phyloP scores from a whole-genome alignment of 1,140 invertebrate species.

The Dryas iulia region DNA sequence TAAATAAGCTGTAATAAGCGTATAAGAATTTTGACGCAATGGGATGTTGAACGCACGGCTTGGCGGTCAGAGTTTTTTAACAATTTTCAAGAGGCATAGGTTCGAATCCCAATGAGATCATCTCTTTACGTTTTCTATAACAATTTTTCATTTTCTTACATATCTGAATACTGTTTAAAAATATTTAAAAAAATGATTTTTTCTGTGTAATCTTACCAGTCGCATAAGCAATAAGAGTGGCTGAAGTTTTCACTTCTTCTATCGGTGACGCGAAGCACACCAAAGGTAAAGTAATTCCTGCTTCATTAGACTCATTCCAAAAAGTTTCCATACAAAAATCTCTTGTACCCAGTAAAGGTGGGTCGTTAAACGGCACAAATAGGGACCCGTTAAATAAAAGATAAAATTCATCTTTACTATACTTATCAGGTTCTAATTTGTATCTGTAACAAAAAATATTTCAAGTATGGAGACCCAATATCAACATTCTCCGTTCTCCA shows the following conservation, averaged over 20 bases:
- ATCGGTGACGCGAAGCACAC: conserved; percentile 66
- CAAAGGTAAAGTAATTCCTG: conserved; percentile 68
- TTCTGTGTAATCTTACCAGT: conserved; percentile 38
- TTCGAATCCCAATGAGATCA: too few species aligned
- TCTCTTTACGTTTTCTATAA: background rate
- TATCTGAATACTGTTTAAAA: too few species aligned
- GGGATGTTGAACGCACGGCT: too few species aligned
- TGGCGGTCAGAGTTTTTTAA: too few species aligned
- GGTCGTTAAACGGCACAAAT: conserved; percentile 73
- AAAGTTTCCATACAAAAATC: conserved; percentile 82
- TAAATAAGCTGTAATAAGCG: too few species aligned
- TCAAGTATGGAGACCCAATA: too few species aligned
- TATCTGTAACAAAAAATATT: conserved; percentile 63
- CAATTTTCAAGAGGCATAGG: too few species aligned
- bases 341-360: conserved; percentile 72
- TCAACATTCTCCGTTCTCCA: too few species aligned
- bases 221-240: conserved; percentile 65
- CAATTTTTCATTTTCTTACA: too few species aligned
- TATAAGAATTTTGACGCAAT: too few species aligned
- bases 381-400: conserved; percentile 82
- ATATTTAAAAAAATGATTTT: too few species aligned
- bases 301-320: conserved; percentile 64
- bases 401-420: conserved; percentile 80
- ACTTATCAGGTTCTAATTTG: conserved; percentile 76
- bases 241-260: conserved; percentile 52